phyloP scores from a whole-genome alignment of 1,140 invertebrate genomes.

The Cydia pomonella region DNA sequence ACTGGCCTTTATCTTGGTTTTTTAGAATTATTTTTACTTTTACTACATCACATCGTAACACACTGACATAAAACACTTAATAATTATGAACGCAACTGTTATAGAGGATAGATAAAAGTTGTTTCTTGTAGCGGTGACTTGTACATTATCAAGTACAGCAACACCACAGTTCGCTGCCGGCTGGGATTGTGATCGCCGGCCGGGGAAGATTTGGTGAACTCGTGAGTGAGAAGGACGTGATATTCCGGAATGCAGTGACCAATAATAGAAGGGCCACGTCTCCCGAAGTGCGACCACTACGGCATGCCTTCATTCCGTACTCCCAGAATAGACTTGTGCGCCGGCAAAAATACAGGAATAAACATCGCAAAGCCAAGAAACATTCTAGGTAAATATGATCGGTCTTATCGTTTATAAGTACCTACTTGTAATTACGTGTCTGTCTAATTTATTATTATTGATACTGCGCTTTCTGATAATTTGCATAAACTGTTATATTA shows the following conservation, averaged over 20 bases:
- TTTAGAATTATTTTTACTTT: too few relatives aligned
- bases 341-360: neutral
- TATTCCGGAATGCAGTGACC: neutral
- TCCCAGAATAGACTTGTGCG: neutral
- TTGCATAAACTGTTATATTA: too few relatives aligned
- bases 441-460: neutral
- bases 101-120: neutral
- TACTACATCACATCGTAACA: too few relatives aligned
- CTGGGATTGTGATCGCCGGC: neutral
- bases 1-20: too few relatives aligned
- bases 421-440: neutral
- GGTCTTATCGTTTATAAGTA: neutral
- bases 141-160: too few relatives aligned
- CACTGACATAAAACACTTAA: too few relatives aligned
- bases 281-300: neutral
- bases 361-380: neutral
- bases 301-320: neutral
- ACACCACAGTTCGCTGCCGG: neutral
- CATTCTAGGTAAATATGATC: neutral
- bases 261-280: conserved; percentile 16
- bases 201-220: neutral
- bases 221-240: neutral
- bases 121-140: neutral
- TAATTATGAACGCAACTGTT: too few relatives aligned
- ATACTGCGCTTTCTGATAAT: too few relatives aligned